Evolutionary conservation across 2,113 vertebrate species (phyloP), one percentile per base, ranked within the genome.

Genomic region (Xyrauchen texanus): DNA sequence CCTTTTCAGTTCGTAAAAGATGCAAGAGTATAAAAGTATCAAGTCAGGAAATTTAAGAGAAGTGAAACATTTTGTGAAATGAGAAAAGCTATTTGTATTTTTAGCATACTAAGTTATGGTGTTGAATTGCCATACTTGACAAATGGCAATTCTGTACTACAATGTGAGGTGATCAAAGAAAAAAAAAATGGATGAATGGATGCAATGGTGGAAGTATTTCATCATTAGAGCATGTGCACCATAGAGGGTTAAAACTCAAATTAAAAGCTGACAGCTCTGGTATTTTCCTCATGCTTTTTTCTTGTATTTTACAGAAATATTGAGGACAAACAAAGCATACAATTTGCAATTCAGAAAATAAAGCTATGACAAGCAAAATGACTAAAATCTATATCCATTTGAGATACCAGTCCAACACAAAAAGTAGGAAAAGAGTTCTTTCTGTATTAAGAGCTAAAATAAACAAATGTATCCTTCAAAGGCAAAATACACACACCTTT

Each of bases 301-400:
- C 68, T 80, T 71, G 8, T 87, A 82, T 87, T 82, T 88, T 87
- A 90, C 88, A 91, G 81, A 86, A 79, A 53, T 80, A 81, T 82
- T 87, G 76, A 80, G 72, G 34, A 78, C 85, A 83, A 81, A 52
- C 80, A 85, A 75, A 46, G 68, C 21, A 46, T 4, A 78, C 53
- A 85, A 78, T 84, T 80, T 79, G 63, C 72, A 63, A 60, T 71
- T 85, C 87, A 52, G 7, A 82, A 88, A 88, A 85, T 55, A 85
- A 78, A 64, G 45, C 83, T 75, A 49, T 85, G 83, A 57, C 64
- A 45, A 79, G 12, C 44, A 45, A 57, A 7, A 85, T 89, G 45
- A 83, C 47, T 55, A 10, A 21, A 63, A 77, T 86, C 81, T 82
- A 63, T 81, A 86, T 87, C 77, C 89, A 86, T 82, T 82, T 82